Evolutionary conservation across 2,888 invertebrate genomes (phyloP).

Genomic region (Schrankia costaestrigalis): DNA sequence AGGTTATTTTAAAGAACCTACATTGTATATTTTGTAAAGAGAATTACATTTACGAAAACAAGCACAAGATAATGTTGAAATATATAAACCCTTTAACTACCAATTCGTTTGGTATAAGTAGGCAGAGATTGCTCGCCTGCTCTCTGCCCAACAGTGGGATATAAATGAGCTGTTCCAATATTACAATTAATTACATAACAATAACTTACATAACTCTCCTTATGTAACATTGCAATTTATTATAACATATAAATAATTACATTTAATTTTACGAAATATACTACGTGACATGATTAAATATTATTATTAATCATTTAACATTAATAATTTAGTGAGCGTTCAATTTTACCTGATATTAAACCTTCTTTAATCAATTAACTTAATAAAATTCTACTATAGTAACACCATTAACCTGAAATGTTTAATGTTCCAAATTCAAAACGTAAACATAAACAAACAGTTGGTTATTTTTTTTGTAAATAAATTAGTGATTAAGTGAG

Average conservation of each 20-base stretch:
- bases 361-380: not conserved
- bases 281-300: slow-evolving; percentile 60
- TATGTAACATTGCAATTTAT: slow-evolving; percentile 23
- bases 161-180: too few species aligned
- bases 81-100: too few species aligned
- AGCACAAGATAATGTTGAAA: too few species aligned
- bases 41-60: too few species aligned
- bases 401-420: too few species aligned
- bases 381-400: slow-evolving; percentile 1
- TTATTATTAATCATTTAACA: slow-evolving; percentile 1
- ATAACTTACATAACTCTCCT: too few species aligned
- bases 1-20: too few species aligned
- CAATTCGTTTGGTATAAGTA: too few species aligned
- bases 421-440: slow-evolving; percentile 5
- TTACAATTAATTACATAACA: too few species aligned
- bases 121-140: too few species aligned
- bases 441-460: not conserved
- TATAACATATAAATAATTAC: slow-evolving; percentile 24
- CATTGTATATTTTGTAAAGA: too few species aligned
- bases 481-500: not conserved
- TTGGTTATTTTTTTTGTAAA: not conserved
- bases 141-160: too few species aligned
- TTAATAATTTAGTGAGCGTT: slow-evolving; percentile 8
- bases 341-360: not conserved
- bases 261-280: slow-evolving; percentile 26